These are phyloP conservation scores for Tinea trinotella DNA, from an alignment of 2,888 invertebrate species.

Conservation along the genomic window DNA sequence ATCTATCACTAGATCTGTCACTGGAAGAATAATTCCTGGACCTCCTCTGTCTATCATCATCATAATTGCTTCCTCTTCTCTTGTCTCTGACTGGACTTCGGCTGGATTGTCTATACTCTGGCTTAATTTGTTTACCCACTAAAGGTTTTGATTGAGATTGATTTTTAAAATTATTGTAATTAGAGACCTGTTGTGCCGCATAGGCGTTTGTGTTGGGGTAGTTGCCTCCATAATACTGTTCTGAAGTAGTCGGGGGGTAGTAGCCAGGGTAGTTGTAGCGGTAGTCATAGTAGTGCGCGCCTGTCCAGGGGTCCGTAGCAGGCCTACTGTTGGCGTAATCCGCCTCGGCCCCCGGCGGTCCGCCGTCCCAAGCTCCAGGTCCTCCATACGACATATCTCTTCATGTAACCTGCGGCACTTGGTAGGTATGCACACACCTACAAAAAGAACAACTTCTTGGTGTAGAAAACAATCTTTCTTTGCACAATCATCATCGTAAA, in stretches of 20 bases:
- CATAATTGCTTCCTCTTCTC: background rate
- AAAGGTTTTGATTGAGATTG: background rate
- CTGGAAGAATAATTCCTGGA: constrained; percentile 35
- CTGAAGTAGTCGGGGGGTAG: constrained; percentile 34
- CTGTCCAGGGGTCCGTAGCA: constrained; percentile 31
- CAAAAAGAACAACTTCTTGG: constrained; percentile 79
- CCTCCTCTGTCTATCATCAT: background rate
- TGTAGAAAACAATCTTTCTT: constrained; percentile 61
- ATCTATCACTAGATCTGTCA: constrained; percentile 45
- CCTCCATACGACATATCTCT: constrained; percentile 64
- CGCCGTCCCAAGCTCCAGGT: constrained; percentile 61
- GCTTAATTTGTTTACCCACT: constrained; percentile 22
- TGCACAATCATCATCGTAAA: constrained; percentile 41
- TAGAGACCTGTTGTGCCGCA: constrained; percentile 20
- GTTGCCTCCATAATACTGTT: constrained; percentile 29
- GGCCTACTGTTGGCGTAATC: constrained; percentile 53
- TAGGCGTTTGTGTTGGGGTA: constrained; percentile 9
- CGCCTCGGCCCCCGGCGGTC: constrained; percentile 68
- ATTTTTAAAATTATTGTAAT: constrained; percentile 28
- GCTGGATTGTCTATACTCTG: constrained; percentile 19
- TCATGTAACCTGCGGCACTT: constrained; percentile 72
- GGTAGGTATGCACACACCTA: constrained; percentile 76
- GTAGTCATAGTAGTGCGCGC: constrained; percentile 50
- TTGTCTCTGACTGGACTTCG: constrained; percentile 21
- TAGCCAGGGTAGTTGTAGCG: constrained; percentile 43